Evolutionary conservation across 2,113 vertebrate genomes (phyloP).

Genomic region (Dasyornis broadbenti): DNA sequence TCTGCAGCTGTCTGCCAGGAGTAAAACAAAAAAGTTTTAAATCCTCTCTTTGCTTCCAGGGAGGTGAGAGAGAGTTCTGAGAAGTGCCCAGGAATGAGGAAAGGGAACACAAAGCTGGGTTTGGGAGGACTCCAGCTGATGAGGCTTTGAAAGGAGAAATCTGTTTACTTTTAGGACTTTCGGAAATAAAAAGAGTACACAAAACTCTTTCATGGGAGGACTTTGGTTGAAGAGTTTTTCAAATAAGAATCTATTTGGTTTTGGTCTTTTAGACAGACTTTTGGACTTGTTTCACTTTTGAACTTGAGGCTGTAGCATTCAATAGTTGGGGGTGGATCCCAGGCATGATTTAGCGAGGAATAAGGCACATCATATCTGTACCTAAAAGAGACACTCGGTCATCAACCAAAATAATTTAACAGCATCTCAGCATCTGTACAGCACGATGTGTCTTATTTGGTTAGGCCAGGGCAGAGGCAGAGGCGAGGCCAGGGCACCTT

Average conservation of each 20-base stretch:
- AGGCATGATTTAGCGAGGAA: background rate
- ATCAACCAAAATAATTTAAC: background rate
- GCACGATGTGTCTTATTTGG: no score
- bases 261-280: background rate
- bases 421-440: background rate
- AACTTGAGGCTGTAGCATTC: background rate
- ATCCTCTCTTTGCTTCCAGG: background rate
- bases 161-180: background rate
- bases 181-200: background rate
- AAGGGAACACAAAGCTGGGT: background rate
- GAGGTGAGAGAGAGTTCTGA: background rate
- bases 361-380: background rate
- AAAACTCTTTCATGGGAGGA: background rate
- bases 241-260: background rate
- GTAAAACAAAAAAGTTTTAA: background rate
- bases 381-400: background rate
- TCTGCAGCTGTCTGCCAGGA: background rate
- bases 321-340: accelerated
- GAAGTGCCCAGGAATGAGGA: background rate
- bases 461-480: background rate
- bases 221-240: background rate
- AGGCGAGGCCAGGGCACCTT: background rate
- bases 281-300: background rate
- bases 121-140: accelerated
- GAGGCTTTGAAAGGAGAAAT: background rate